A percentile compares a stretch with the other conserved stretches of the same genome.
Evolutionary conservation across 2,888 invertebrate species (phyloP).

Genomic region (Sthenelais limicola): DNA sequence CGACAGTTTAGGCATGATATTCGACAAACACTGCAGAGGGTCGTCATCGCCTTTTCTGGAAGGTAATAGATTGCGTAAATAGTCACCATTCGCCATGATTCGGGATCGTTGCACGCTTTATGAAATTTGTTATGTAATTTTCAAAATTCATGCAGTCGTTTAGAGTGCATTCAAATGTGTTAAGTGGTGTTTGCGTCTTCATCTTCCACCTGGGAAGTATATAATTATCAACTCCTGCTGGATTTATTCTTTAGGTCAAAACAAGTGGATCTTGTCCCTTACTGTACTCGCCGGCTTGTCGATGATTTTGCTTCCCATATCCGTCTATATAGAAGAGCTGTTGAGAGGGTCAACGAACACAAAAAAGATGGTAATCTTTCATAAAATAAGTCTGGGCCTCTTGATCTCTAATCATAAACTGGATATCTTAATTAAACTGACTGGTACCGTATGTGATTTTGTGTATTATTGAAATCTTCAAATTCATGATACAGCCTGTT

Average conservation of each 20-base stretch:
- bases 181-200: too few relatives aligned
- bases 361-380: constrained; percentile 72
- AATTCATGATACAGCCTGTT: not conserved
- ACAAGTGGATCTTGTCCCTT: constrained; percentile 91
- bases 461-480: not conserved
- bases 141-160: too few relatives aligned
- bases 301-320: constrained; percentile 93
- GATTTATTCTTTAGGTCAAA: constrained; percentile 79
- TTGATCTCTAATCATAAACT: not conserved
- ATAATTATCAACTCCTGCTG: too few relatives aligned
- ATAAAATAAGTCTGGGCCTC: not conserved
- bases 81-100: too few relatives aligned
- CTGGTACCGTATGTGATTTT: not conserved
- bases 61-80: too few relatives aligned
- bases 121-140: too few relatives aligned
- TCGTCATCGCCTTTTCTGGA: constrained; percentile 81
- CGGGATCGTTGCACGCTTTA: too few relatives aligned
- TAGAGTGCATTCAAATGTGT: too few relatives aligned
- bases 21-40: constrained; percentile 76
- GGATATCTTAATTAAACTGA: not conserved
- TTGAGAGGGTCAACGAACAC: constrained; percentile 72
- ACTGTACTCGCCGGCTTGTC: constrained; percentile 87
- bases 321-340: constrained; percentile 86
- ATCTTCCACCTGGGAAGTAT: too few relatives aligned
- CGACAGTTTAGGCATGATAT: constrained; percentile 76